Base-by-base conservation (phyloP, 2,888 invertebrate genomes). In the Coleophora deauratella region DNA sequence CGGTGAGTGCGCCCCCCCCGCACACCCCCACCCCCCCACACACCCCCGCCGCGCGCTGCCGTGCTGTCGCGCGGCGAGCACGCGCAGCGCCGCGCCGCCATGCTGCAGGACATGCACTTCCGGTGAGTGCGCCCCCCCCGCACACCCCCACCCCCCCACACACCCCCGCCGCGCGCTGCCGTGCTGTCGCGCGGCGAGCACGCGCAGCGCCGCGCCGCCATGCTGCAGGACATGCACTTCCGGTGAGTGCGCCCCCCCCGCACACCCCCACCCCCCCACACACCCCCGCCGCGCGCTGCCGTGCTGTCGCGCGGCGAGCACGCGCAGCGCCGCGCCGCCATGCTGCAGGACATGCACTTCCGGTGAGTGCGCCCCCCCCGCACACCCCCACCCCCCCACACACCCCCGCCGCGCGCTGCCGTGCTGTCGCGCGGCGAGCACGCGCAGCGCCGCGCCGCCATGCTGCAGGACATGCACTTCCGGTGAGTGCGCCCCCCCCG, bases 51-150 rank as follows among this genome's bases (percentile, higher is more conserved):
- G 92, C 68, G 90, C 91, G 67, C 89, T 98, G 54, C 93, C 80
- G 93, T 96, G 65, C 91, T 98, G 82, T 94, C 95, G 56, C 91
- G 93, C 76, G 89, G 88, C 76, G 93, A 93, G 66, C 84, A 89
- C 64, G 91, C 94, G 64, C 91, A 93, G 68, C 94, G 93, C 77
- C 90, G 93, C 69, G 96, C 97, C 62, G 88, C 90, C 65, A 93
- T 99, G 92, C 88, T 99, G 70, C 95, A 96, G 81, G 98, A 98
- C 74, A 97, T 98, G 96, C 97, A 98, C 88, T 95, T 98, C 81
- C 86, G 89, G 82, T 86, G 41, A 36, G 38, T 40, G 8, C 27
- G 2, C 10, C n/a, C n/a, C n/a, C n/a, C n/a, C n/a, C n/a, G n/a
- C n/a, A n/a, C n/a, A n/a, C n/a, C n/a, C n/a, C n/a, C n/a, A n/a